phyloP scores from a whole-genome alignment of 2,888 invertebrate species.

The Salticus scenicus region DNA sequence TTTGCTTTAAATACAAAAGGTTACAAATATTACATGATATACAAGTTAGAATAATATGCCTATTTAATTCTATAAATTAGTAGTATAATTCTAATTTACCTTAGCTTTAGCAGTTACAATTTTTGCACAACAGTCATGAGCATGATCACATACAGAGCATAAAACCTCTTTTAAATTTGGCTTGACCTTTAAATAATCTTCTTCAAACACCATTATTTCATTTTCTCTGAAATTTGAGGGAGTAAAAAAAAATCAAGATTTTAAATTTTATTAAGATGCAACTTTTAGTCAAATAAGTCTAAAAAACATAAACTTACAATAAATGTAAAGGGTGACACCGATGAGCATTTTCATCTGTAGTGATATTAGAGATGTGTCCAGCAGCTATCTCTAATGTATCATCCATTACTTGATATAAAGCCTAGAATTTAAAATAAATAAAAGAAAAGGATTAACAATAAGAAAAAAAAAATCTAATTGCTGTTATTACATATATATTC shows the following conservation, averaged over 20 bases:
- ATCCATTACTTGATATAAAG: slow-evolving; percentile 85
- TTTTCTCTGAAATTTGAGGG: slow-evolving; percentile 36
- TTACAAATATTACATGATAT: too few relatives aligned
- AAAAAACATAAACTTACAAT: slow-evolving; percentile 22
- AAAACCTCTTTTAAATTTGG: slow-evolving; percentile 86
- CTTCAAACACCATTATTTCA: slow-evolving; percentile 81
- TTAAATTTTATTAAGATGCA: neutral
- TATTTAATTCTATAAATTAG: too few relatives aligned
- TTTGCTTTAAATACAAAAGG: too few relatives aligned
- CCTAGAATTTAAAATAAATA: slow-evolving; percentile 77
- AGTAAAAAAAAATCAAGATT: neutral
- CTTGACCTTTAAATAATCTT: slow-evolving; percentile 83
- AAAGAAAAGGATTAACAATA: neutral
- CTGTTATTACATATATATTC: too few relatives aligned
- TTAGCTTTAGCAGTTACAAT: slow-evolving; percentile 83
- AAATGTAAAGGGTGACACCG: slow-evolving; percentile 52
- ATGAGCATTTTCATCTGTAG: slow-evolving; percentile 48
- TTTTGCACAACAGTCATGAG: slow-evolving; percentile 93
- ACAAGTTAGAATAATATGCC: too few relatives aligned
- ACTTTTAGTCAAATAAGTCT: too few relatives aligned
- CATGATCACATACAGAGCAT: slow-evolving; percentile 89
- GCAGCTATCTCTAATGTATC: slow-evolving; percentile 84
- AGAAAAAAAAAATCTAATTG: too few relatives aligned
- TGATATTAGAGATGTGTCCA: slow-evolving; percentile 75
- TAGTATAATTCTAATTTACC: too few relatives aligned